Evolutionary conservation across 2,113 vertebrate genomes (phyloP).

Genomic region (Sander vitreus): DNA sequence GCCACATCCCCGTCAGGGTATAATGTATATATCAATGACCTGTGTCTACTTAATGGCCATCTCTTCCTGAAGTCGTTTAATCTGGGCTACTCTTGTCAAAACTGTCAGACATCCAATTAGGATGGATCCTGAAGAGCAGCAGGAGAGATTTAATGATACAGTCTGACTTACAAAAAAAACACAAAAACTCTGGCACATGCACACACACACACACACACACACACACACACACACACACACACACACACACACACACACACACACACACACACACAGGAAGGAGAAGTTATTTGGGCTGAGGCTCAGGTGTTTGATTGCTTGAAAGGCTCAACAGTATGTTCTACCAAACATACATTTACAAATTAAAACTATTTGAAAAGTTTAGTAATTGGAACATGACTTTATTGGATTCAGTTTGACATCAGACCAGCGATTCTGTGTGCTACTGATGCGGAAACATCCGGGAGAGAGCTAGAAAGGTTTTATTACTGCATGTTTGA

Average conservation of each 20-base stretch:
- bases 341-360: too few species aligned
- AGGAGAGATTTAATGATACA: constrained; percentile 61
- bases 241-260: neutral
- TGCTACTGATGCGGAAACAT: constrained; percentile 33
- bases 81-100: constrained; percentile 61
- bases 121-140: constrained; percentile 58
- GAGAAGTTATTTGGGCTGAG: neutral
- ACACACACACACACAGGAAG: neutral
- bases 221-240: neutral
- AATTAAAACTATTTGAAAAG: too few species aligned
- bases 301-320: neutral
- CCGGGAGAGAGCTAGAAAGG: constrained; percentile 44
- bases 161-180: constrained; percentile 15
- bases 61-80: constrained; percentile 52
- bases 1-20: constrained; percentile 46
- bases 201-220: neutral
- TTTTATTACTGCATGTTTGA: constrained; percentile 42
- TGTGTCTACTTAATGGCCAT: constrained; percentile 63
- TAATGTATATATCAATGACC: constrained; percentile 24
- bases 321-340: neutral
- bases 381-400: constrained; percentile 11
- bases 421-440: constrained; percentile 18
- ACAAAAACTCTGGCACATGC: neutral
- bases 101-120: constrained; percentile 77
- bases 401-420: neutral